These are phyloP conservation scores for Caretta caretta DNA, from an alignment of 2,113 vertebrate species.

Conservation along the genomic window DNA sequence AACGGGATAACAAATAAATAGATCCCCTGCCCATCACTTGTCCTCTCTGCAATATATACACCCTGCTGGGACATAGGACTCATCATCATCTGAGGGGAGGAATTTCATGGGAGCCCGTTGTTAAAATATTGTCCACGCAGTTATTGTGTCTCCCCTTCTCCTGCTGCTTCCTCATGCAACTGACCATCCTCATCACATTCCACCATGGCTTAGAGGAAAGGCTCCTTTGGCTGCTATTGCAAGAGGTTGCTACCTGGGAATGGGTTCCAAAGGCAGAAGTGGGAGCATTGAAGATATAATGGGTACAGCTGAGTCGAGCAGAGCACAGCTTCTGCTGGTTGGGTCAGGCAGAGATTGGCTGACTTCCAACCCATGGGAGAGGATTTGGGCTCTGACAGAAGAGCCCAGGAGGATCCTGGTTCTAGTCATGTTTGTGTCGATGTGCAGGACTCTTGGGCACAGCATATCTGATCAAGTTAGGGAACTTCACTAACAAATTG, in stretches of 20 bases:
- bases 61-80: not conserved
- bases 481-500: not conserved
- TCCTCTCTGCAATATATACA: not conserved
- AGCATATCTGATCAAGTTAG: not conserved
- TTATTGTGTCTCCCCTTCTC: not conserved
- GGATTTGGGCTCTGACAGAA: not conserved
- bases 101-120: not conserved
- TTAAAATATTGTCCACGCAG: not conserved
- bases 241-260: slow-evolving; percentile 8
- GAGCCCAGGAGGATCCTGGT: not conserved
- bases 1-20: not conserved
- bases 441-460: not conserved
- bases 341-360: not conserved
- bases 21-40: not conserved
- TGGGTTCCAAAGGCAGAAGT: slow-evolving; percentile 20
- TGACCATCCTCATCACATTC: not conserved
- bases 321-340: not conserved
- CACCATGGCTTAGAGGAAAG: not conserved
- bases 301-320: slow-evolving; percentile 25
- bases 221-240: not conserved
- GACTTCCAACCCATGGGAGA: not conserved
- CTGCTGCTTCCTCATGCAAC: fast-evolving
- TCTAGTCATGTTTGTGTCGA: not conserved
- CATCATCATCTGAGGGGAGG: not conserved
- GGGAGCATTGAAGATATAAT: slow-evolving; percentile 1